These are phyloP conservation scores for Metalampra italica DNA, from an alignment of 2,888 invertebrate genomes.

Conservation along the genomic window DNA sequence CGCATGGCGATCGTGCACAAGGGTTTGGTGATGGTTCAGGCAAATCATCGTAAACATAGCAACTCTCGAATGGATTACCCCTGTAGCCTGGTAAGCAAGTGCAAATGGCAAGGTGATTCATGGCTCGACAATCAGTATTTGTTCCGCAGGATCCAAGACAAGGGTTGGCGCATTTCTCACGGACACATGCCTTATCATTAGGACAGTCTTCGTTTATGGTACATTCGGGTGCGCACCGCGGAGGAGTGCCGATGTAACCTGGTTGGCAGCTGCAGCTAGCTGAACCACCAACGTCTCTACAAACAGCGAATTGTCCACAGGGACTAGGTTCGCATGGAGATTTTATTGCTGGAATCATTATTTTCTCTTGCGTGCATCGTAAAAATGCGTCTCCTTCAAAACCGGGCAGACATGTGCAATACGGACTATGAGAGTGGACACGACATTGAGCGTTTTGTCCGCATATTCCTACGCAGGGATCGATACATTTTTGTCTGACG, in stretches of 20 bases:
- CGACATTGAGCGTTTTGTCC: slow-evolving; percentile 84
- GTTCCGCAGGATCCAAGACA: slow-evolving; percentile 85
- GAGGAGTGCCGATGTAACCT: slow-evolving; percentile 83
- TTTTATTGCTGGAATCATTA: slow-evolving; percentile 74
- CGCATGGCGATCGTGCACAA: slow-evolving; percentile 82
- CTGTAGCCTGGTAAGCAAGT: slow-evolving; percentile 82
- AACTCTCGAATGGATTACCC: slow-evolving; percentile 85
- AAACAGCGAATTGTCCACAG: slow-evolving; percentile 83
- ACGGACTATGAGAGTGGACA: slow-evolving; percentile 82
- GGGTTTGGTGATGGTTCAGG: slow-evolving; percentile 71
- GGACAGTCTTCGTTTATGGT: slow-evolving; percentile 87
- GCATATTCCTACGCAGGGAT: slow-evolving; percentile 89
- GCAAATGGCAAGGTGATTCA: slow-evolving; percentile 88
- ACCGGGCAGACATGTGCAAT: slow-evolving; percentile 84
- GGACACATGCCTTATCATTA: slow-evolving; percentile 83
- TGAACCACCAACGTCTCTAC: slow-evolving; percentile 72
- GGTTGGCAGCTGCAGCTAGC: slow-evolving; percentile 81
- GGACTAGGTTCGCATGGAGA: slow-evolving; percentile 82
- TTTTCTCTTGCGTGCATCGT: slow-evolving; percentile 56
- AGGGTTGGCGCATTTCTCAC: slow-evolving; percentile 86
- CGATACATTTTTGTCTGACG: slow-evolving; percentile 85
- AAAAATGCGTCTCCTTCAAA: slow-evolving; percentile 88
- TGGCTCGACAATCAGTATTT: slow-evolving; percentile 83
- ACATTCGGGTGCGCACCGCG: slow-evolving; percentile 87
- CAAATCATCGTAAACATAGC: slow-evolving; percentile 48